Evolutionary conservation across 2,113 vertebrate genomes (phyloP).

Genomic region (Paramisgurnus dabryanus): DNA sequence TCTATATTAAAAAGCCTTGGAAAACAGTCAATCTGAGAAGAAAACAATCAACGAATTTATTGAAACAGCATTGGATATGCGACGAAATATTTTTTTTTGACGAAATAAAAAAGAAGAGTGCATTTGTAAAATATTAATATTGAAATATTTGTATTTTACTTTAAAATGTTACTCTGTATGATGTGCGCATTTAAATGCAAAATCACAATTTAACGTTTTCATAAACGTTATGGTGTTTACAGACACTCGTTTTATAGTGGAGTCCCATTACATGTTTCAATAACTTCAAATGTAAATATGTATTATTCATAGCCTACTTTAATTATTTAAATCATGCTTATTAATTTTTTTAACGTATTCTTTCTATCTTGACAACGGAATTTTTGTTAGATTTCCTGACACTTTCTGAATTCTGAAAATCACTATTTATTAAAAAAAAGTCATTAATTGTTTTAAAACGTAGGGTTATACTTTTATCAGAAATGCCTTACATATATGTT

Average conservation of each 20-base stretch:
- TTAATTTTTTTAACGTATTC: neutral
- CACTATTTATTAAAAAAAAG: too few relatives aligned
- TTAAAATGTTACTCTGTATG: neutral
- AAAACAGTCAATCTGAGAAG: neutral
- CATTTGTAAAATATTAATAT: neutral
- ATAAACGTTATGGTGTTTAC: neutral
- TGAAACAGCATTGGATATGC: neutral
- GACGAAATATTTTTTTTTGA: neutral
- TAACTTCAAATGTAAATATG: neutral
- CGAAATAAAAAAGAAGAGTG: neutral
- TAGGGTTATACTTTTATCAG: too few relatives aligned
- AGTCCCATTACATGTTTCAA: neutral
- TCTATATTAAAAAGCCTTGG: conserved; percentile 31
- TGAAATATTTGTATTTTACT: neutral
- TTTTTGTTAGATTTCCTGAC: too few relatives aligned
- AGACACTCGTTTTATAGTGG: neutral
- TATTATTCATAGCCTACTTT: too few relatives aligned
- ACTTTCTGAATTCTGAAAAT: too few relatives aligned
- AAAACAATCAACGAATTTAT: neutral
- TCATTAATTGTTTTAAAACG: too few relatives aligned
- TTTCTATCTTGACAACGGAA: neutral
- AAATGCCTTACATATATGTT: too few relatives aligned
- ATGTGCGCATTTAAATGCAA: too few relatives aligned
- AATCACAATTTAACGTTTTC: too few relatives aligned
- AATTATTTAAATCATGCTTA: too few relatives aligned